Percentiles rank a stretch among this genome's conserved stretches.
These are phyloP conservation scores for Sarcophaga variegata DNA, from an alignment of 2,888 invertebrate species.

Conservation along the genomic window DNA sequence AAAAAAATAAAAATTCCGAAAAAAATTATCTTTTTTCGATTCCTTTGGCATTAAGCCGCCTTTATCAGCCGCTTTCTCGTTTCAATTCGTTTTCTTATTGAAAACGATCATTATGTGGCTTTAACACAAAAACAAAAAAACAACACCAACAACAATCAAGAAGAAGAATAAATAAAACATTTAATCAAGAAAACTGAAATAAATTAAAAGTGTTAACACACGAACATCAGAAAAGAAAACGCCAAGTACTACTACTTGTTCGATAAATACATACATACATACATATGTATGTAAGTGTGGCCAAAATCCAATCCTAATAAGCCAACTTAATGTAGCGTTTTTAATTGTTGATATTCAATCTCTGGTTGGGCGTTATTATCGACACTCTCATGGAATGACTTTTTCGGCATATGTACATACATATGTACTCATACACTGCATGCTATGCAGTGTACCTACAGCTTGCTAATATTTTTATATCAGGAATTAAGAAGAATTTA, in stretches of 20 bases:
- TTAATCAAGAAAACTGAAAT: slow-evolving; percentile 15
- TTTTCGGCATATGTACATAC: background rate
- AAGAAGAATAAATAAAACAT: background rate
- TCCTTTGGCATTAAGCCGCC: slow-evolving; percentile 55
- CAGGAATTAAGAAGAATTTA: too few relatives aligned
- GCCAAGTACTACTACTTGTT: slow-evolving; percentile 55
- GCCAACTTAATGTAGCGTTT: slow-evolving; percentile 35
- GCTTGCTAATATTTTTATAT: too few relatives aligned
- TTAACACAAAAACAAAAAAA: background rate
- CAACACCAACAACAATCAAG: background rate
- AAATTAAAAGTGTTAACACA: slow-evolving; percentile 57
- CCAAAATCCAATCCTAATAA: slow-evolving; percentile 13
- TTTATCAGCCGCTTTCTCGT: slow-evolving; percentile 65
- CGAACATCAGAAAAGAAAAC: slow-evolving; percentile 45
- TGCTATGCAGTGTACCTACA: too few relatives aligned
- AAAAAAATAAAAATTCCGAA: background rate
- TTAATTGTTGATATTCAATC: slow-evolving; percentile 52
- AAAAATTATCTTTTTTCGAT: slow-evolving; percentile 42
- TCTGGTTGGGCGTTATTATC: slow-evolving; percentile 47
- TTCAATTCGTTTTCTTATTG: slow-evolving; percentile 32
- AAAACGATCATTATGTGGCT: background rate
- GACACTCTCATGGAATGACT: slow-evolving; percentile 11
- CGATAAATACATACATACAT: background rate
- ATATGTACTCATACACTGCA: too few relatives aligned
- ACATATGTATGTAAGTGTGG: background rate